Base-by-base conservation (phyloP, 1,140 invertebrate species). In the Holcopasites calliopsidis region DNA sequence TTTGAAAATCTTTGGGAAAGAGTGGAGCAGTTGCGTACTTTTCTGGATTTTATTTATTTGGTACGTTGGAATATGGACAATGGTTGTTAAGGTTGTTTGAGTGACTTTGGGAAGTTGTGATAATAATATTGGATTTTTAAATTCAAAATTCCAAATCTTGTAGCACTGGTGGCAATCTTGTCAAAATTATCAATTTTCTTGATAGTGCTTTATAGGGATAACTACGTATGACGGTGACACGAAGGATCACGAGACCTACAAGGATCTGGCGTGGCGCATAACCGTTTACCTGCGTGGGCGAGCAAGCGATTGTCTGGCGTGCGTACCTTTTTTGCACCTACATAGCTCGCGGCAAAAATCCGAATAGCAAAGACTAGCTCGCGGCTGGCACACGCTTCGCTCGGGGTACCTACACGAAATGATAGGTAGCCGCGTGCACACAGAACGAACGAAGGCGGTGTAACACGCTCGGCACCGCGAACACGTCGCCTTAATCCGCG, bases 291-390 rank as follows among this genome's bases (percentile, higher is more conserved):
- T 21, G 50, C 28, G 79, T 80, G 80, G 82, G 79, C 80, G 79
- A 65, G 75, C 75, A 35, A 35, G 47, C 75, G 76, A 83, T 82
- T 82, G 80, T 82, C 75, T 70, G 80, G 49, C 28, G 35, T 42
- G 47, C 50, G 78, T 68, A 16, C 58, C 65, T 79, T 86, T 76
- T 85, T 86, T 80, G 76, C 84, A 64, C 76, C 75, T 80, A 82
- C 78, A 84, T 85, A 55, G 79, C 83, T 72, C 76, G 75, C n/a
- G 57, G 71, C 69, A 88, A 88, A 87, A 88, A 85, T 84, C 55
- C 61, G 77, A 76, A 76, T 86, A 81, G 70, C 80, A n/a, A 79
- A 47, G 72, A 61, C 42, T 23, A 31, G 60, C 66, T 73, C 33
- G 76, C 60, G 65, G 72, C 68, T 26, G 47, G 11, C 44, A 40